Conservation (phyloP, 2,888 invertebrate species). For the Drosophila mayaguana region DNA sequence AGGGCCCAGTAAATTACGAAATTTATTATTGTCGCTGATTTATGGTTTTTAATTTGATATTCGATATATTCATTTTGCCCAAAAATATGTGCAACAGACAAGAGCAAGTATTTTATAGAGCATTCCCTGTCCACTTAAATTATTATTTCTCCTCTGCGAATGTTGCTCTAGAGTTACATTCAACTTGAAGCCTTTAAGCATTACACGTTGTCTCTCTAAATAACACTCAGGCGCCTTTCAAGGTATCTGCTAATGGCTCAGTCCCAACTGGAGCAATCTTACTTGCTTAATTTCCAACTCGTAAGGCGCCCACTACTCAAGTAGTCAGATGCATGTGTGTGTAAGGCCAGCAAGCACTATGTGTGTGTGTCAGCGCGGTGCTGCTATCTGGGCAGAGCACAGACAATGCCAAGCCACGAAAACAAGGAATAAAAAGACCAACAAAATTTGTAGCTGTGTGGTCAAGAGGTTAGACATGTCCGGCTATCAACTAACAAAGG, state of each 20-base stretch:
- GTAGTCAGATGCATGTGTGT: not conserved
- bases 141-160: not conserved
- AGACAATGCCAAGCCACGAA: not conserved
- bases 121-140: not conserved
- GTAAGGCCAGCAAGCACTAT: not conserved
- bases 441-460: conserved; percentile 13
- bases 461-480: conserved; percentile 15
- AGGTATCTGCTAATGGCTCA: not conserved
- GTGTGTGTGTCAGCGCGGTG: not conserved
- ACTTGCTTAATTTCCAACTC: conserved; percentile 7
- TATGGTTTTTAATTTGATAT: not conserved
- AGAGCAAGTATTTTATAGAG: not conserved
- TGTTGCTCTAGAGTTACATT: not conserved
- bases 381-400: not conserved
- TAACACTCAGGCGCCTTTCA: not conserved
- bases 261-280: not conserved
- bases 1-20: not conserved
- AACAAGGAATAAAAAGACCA: conserved; percentile 6
- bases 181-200: not conserved
- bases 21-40: not conserved
- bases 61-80: too few relatives aligned
- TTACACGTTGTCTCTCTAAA: too few relatives aligned
- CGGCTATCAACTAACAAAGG: conserved; percentile 39
- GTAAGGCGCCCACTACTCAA: not conserved
- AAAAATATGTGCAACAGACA: too few relatives aligned